Evolutionary conservation across 2,113 vertebrate genomes (phyloP).

Genomic region (Notechis scutatus): DNA sequence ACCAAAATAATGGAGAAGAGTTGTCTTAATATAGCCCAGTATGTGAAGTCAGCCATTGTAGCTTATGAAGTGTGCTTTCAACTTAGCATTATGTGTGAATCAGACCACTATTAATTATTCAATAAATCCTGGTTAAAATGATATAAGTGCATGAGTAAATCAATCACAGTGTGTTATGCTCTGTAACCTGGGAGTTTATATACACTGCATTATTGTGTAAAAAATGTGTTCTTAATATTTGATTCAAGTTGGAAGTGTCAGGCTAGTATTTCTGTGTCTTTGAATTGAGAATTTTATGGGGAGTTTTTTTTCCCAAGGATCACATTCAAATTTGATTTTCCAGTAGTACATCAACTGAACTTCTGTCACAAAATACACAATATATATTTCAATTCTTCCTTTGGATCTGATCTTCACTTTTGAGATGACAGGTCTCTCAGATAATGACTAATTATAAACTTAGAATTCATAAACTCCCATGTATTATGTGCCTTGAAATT

Average conservation of each 20-base stretch:
- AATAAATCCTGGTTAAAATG: not conserved
- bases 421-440: not conserved
- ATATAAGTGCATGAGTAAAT: not conserved
- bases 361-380: not conserved
- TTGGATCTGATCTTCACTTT: not conserved
- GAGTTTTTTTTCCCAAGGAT: not conserved
- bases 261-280: not conserved
- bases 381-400: not conserved
- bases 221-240: not conserved
- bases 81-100: not conserved
- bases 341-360: not conserved
- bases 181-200: not conserved
- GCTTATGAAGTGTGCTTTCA: not conserved
- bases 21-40: not conserved
- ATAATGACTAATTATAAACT: not conserved
- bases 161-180: not conserved
- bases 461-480: not conserved
- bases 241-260: not conserved
- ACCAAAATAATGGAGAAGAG: not conserved
- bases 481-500: not conserved
- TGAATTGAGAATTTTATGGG: not conserved
- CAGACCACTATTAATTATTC: not conserved
- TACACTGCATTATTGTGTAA: not conserved
- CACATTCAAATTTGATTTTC: not conserved
- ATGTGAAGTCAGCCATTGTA: not conserved